Conservation (phyloP, 1,140 invertebrate species). For the Drosophila mojavensis region DNA sequence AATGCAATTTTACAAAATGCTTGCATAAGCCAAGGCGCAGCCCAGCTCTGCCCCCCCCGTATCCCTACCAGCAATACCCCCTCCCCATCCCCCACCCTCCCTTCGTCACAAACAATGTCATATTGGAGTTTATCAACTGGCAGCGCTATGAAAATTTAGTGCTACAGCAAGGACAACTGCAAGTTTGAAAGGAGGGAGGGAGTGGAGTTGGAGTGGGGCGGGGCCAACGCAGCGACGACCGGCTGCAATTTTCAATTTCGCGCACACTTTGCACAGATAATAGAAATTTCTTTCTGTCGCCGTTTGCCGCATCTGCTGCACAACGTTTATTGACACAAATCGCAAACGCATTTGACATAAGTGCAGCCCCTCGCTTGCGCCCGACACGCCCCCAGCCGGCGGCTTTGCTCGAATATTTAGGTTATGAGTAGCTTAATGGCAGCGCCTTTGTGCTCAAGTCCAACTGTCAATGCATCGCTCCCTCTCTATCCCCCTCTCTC, state of each 20-base stretch:
- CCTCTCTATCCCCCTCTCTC: not conserved
- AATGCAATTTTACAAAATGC: slow-evolving; percentile 79
- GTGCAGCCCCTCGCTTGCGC: slow-evolving; percentile 49
- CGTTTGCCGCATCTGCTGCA: slow-evolving; percentile 36
- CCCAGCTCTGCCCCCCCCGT: slow-evolving; percentile 5
- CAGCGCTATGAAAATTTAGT: slow-evolving; percentile 77
- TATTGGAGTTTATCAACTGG: slow-evolving; percentile 80
- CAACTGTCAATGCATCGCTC: not conserved
- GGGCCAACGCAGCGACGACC: slow-evolving; percentile 10
- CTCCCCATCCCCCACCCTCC: too few relatives aligned
- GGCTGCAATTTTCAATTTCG: slow-evolving; percentile 78
- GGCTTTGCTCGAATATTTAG: slow-evolving; percentile 56
- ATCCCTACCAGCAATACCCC: too few relatives aligned
- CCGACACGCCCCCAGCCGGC: not conserved
- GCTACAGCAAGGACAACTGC: slow-evolving; percentile 32
- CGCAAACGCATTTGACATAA: slow-evolving; percentile 81
- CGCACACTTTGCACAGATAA: slow-evolving; percentile 81
- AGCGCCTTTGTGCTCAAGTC: slow-evolving; percentile 48
- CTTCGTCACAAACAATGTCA: slow-evolving; percentile 58
- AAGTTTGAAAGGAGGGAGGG: not conserved
- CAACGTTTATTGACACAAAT: slow-evolving; percentile 78
- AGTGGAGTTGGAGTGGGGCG: not conserved
- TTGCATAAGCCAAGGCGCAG: slow-evolving; percentile 69
- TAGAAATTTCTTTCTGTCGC: slow-evolving; percentile 75
- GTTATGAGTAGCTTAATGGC: slow-evolving; percentile 80